A percentile compares a stretch with the other conserved stretches of the same genome.
Evolutionary conservation across 2,797 vertebrate species (phyloP).

Genomic region (Pangasius larnaudii): DNA sequence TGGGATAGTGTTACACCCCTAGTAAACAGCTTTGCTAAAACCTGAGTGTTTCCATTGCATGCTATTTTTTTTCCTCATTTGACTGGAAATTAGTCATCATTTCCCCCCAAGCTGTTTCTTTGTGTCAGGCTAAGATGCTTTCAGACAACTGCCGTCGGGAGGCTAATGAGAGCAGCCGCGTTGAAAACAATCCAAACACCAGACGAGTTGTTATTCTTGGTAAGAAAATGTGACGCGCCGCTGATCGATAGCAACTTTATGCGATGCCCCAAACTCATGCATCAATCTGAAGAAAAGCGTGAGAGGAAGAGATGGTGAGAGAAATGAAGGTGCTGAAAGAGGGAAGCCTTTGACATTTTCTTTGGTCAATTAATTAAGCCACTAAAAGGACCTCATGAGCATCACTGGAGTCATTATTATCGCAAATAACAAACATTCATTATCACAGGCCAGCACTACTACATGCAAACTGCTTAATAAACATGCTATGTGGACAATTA

Average conservation of each 20-base stretch:
- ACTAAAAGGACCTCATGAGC: constrained; percentile 46
- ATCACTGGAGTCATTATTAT: constrained; percentile 56
- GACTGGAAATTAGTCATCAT: constrained; percentile 47
- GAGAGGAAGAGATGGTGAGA: background rate
- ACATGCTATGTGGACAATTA: constrained; percentile 14
- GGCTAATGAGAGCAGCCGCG: constrained; percentile 20
- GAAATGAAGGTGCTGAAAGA: background rate
- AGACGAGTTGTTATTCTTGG: background rate
- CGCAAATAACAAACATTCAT: constrained; percentile 61
- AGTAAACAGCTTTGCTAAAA: background rate
- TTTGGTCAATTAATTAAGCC: constrained; percentile 55
- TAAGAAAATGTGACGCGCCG: background rate
- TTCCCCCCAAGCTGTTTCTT: constrained; percentile 11
- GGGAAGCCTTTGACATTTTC: constrained; percentile 48
- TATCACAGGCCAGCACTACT: constrained; percentile 38
- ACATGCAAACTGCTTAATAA: constrained; percentile 7
- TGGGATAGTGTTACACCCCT: too few species aligned
- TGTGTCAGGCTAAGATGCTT: background rate
- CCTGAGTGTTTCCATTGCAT: background rate
- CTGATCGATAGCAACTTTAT: constrained; percentile 35
- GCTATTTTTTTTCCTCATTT: background rate
- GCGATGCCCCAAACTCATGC: constrained; percentile 17
- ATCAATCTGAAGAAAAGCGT: constrained; percentile 19
- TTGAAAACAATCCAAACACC: constrained; percentile 9
- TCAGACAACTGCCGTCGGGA: constrained; percentile 23